These are phyloP conservation scores for Nesidiocoris tenuis DNA, from an alignment of 2,888 invertebrate genomes.

Conservation along the genomic window DNA sequence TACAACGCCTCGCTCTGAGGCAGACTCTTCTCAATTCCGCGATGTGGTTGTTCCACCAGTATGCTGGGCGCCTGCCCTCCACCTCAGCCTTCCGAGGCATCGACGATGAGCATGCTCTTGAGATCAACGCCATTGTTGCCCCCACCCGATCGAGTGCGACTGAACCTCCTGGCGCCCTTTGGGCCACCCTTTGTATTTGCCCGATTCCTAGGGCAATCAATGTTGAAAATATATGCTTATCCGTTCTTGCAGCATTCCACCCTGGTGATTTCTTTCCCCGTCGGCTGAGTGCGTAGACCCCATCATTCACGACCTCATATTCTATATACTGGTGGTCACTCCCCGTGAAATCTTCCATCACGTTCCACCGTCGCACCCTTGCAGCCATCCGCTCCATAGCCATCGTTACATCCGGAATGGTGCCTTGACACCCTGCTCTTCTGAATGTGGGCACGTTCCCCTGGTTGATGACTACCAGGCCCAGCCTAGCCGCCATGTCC, in stretches of 20 bases:
- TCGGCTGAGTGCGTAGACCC: too few species aligned
- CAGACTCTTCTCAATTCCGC: slow-evolving; percentile 47
- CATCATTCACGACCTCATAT: not conserved
- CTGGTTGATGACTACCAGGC: slow-evolving; percentile 46
- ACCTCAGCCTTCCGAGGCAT: slow-evolving; percentile 45
- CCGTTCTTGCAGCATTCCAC: not conserved
- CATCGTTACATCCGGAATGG: slow-evolving; percentile 19
- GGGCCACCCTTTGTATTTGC: not conserved
- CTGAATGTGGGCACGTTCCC: slow-evolving; percentile 15
- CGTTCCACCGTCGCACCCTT: not conserved
- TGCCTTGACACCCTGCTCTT: slow-evolving; percentile 5
- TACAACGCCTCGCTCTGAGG: slow-evolving; percentile 3
- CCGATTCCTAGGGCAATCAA: not conserved
- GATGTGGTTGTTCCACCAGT: slow-evolving; percentile 51
- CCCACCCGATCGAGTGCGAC: slow-evolving; percentile 1
- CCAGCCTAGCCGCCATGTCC: slow-evolving; percentile 49
- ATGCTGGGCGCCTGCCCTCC: slow-evolving; percentile 41
- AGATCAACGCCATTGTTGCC: slow-evolving; percentile 4
- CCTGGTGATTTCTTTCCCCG: not conserved
- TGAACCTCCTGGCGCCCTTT: not conserved
- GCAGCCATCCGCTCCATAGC: not conserved
- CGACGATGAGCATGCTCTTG: slow-evolving; percentile 2
- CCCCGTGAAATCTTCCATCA: slow-evolving; percentile 36
- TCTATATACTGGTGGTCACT: slow-evolving; percentile 49
- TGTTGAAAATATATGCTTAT: not conserved